Percentiles rank a stretch among this genome's conserved stretches.
phyloP scores from a whole-genome alignment of 2,888 invertebrate species.

The Acronicta psi region DNA sequence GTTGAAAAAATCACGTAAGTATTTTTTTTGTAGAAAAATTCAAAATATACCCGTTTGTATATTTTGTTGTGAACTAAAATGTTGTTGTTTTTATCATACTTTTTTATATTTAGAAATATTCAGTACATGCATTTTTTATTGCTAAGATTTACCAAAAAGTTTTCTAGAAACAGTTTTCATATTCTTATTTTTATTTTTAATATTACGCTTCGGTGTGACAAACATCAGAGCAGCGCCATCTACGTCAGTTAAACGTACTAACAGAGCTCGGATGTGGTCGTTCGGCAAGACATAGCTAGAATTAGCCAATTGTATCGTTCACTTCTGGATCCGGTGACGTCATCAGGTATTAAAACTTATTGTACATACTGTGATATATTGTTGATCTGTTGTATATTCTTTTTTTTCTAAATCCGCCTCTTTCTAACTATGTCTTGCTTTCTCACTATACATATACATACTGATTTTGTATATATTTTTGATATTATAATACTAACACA shows the following conservation, averaged over 20 bases:
- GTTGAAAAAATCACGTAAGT: constrained; percentile 33
- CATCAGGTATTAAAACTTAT: constrained; percentile 72
- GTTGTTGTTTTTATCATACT: not conserved
- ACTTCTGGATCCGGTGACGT: constrained; percentile 63
- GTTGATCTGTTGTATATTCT: constrained; percentile 61
- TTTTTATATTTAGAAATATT: not conserved
- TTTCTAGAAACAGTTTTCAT: constrained; percentile 37
- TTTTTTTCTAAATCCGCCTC: constrained; percentile 70
- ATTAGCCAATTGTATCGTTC: constrained; percentile 49
- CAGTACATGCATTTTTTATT: not conserved
- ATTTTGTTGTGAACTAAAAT: no score
- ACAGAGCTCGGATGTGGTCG: constrained; percentile 87
- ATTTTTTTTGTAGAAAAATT: constrained; percentile 4
- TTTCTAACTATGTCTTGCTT: constrained; percentile 89
- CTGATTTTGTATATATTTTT: constrained; percentile 48
- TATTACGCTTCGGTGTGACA: constrained; percentile 71
- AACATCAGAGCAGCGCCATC: constrained; percentile 53
- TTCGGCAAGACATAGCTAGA: constrained; percentile 87
- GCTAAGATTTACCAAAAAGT: constrained; percentile 8
- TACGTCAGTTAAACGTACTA: constrained; percentile 70
- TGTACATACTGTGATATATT: constrained; percentile 61
- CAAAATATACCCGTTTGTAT: no score
- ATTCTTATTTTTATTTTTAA: not conserved
- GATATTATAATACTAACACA: constrained; percentile 60
- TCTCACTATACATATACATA: constrained; percentile 65